Base-by-base conservation (phyloP, 1,140 invertebrate genomes). In the Hyles vespertilio region DNA sequence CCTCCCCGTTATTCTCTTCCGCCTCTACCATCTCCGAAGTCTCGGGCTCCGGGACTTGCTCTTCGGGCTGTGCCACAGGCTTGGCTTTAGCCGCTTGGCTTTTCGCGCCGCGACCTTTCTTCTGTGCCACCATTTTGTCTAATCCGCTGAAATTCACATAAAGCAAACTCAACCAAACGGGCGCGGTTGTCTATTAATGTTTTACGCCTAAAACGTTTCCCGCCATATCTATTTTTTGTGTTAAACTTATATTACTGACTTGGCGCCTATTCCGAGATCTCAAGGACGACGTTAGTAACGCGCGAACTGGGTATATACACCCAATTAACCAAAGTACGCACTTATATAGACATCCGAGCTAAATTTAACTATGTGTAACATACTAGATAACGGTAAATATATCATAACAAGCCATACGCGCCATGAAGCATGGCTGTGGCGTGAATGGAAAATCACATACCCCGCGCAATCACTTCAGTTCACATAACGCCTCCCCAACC, bases 21-120 rank as follows among this genome's bases (percentile, higher is more conserved):
- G 67, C 69, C 50, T 82, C 79, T 51, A 75, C 67, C n/a, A 62
- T 56, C 54, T 84, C 85, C 9, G 61, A 51, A 3, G 72, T 66
- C 48, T 86, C 80, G 10, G 56, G 58, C 52, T 71, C 76, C 44
- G 54, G 62, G 2, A 63, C 58, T n/a, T 58, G 61, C 10, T 81
- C 79, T 44, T 79, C 81, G 2, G 63, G 64, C 9, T 61, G 53
- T 33, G 70, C 59, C 47, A 69, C 64, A 50, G 81, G 64, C 55
- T 84, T 82, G 0, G 77, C 66, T 62, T 81, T 84, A 3, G 72
- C 70, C 34, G 77, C 77, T 65, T 80, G 78, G 43, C 66, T 77
- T 71, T 79, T 86, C 46, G 81, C 86, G 40, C 84, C 86, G 56
- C 85, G 85, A 61, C 85, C 85, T 68, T 72, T 79, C 70, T 88